These are phyloP conservation scores for Picathartes gymnocephalus DNA, from an alignment of 2,113 vertebrate genomes.

Conservation along the genomic window DNA sequence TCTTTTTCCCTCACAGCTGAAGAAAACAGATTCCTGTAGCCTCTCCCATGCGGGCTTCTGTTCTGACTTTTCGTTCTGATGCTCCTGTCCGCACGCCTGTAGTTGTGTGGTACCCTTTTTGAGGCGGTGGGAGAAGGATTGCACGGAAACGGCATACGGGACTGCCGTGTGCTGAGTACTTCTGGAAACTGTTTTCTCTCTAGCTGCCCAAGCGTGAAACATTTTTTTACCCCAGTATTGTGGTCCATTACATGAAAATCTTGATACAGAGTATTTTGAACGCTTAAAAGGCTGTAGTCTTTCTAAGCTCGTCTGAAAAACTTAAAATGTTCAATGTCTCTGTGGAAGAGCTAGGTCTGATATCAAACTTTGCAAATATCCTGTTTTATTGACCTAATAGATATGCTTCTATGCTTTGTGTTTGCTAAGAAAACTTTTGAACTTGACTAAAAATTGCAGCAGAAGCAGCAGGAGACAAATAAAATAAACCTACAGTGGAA, in stretches of 20 bases:
- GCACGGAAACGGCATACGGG: rapidly evolving
- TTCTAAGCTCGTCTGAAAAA: background rate
- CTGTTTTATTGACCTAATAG: background rate
- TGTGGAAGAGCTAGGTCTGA: background rate
- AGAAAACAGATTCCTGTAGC: background rate
- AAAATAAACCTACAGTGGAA: background rate
- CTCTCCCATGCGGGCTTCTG: rapidly evolving
- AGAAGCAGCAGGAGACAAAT: background rate
- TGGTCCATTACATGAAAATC: background rate
- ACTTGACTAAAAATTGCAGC: background rate
- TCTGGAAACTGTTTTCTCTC: background rate
- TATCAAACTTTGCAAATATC: background rate
- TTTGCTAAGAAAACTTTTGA: background rate
- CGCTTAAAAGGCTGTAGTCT: background rate
- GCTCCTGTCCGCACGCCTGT: background rate
- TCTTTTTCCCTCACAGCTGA: rapidly evolving
- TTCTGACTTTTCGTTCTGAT: background rate
- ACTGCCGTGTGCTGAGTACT: background rate
- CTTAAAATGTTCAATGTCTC: rapidly evolving
- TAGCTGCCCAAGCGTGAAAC: background rate
- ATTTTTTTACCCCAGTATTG: background rate
- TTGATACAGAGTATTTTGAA: background rate
- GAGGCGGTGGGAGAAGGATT: background rate
- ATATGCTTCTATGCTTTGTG: background rate
- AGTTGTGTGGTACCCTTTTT: background rate